Evolutionary conservation across 2,888 invertebrate species (phyloP).

Genomic region (Leptinotarsa tumamoca): DNA sequence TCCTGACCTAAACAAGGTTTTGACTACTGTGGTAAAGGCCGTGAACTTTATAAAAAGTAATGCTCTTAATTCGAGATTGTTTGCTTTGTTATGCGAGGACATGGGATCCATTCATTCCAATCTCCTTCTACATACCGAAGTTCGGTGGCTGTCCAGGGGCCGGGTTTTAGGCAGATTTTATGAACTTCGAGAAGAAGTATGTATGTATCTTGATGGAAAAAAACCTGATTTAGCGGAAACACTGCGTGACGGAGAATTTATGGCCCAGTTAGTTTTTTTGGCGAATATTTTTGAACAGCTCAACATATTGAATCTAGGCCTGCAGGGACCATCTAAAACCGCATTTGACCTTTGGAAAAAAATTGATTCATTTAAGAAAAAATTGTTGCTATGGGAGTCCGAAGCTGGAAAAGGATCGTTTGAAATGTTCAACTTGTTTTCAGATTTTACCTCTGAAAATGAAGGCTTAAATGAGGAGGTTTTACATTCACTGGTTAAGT

Average conservation of each 20-base stretch:
- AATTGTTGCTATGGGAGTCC: slow-evolving; percentile 11
- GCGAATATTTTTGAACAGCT: slow-evolving; percentile 18
- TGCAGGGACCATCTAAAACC: slow-evolving; percentile 16
- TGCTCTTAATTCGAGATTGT: slow-evolving; percentile 18
- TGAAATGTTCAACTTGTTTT: too few relatives aligned
- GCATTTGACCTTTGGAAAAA: slow-evolving; percentile 22
- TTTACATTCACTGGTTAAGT: too few relatives aligned
- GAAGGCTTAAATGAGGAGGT: too few relatives aligned
- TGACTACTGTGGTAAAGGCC: slow-evolving; percentile 1
- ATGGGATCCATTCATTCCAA: slow-evolving; percentile 8
- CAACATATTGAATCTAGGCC: slow-evolving; percentile 24
- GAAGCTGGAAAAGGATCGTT: too few relatives aligned
- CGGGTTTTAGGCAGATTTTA: slow-evolving; percentile 1
- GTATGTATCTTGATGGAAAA: slow-evolving; percentile 1
- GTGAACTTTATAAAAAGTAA: slow-evolving; percentile 16
- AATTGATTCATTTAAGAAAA: slow-evolving; percentile 23
- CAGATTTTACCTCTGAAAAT: too few relatives aligned
- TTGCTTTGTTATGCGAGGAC: slow-evolving; percentile 6
- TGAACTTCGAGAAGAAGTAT: slow-evolving; percentile 6
- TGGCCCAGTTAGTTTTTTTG: slow-evolving; percentile 5
- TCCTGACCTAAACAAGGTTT: slow-evolving; percentile 5
- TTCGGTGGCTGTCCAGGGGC: slow-evolving; percentile 7
- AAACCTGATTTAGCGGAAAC: neutral
- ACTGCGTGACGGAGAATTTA: too few relatives aligned
- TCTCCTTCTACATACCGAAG: neutral